Conservation (phyloP, 37 sponge, comb jelly and placozoan species). For the Theonella swinhoei region DNA sequence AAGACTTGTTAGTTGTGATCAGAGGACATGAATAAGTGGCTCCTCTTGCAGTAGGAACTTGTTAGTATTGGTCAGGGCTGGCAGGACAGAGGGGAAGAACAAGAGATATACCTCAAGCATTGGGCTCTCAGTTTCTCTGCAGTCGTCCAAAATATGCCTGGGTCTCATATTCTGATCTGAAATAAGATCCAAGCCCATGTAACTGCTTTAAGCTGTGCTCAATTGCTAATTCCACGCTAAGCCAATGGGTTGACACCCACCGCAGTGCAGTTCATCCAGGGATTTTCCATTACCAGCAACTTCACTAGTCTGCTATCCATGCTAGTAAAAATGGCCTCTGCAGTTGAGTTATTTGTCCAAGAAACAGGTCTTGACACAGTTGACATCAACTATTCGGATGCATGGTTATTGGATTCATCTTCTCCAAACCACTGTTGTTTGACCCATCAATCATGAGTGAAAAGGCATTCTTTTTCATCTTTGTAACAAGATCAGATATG, state of each 20-base stretch:
- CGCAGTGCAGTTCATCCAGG: slow-evolving; percentile 36
- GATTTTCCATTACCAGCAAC: slow-evolving; percentile 7
- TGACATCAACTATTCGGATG: slow-evolving; percentile 47
- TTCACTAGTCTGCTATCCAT: slow-evolving; percentile 31
- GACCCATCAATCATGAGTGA: slow-evolving; percentile 39
- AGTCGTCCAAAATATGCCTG: slow-evolving; percentile 20
- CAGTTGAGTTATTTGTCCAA: slow-evolving; percentile 56
- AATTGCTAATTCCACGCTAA: slow-evolving; percentile 48
- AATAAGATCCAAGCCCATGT: too few species aligned
- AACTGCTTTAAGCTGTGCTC: too few species aligned
- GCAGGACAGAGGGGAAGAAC: slow-evolving; percentile 44
- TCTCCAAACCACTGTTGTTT: slow-evolving; percentile 37
- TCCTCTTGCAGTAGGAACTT: slow-evolving; percentile 32
- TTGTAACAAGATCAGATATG: slow-evolving; percentile 15
- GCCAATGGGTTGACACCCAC: slow-evolving; percentile 55
- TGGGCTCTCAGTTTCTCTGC: background rate
- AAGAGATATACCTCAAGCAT: slow-evolving; percentile 39
- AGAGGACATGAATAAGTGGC: slow-evolving; percentile 42
- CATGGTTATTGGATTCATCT: slow-evolving; percentile 58
- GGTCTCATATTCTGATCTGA: too few species aligned
- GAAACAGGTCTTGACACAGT: slow-evolving; percentile 21
- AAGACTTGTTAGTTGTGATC: slow-evolving; percentile 7
- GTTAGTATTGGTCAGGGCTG: slow-evolving; percentile 1
- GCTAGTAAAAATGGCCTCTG: slow-evolving; percentile 36
- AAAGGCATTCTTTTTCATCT: slow-evolving; percentile 26